Conservation (phyloP, 2,888 invertebrate genomes). For the Gonocerus acuteangulatus region DNA sequence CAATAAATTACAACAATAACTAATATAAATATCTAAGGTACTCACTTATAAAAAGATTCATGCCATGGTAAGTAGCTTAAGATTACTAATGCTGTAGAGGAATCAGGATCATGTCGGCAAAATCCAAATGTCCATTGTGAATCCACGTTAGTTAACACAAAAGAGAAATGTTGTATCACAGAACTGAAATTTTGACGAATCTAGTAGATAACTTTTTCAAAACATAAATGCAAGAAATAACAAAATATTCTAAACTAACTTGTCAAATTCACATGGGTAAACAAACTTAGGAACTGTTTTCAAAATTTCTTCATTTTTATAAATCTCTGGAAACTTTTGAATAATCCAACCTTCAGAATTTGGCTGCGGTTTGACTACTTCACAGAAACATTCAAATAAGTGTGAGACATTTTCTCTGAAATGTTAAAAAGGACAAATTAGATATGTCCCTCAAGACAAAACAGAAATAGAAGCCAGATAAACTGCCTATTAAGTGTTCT, state of each 20-base stretch:
- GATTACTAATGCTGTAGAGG: constrained; percentile 74
- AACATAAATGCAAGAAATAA: neutral
- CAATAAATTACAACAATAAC: too few species aligned
- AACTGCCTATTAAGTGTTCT: neutral
- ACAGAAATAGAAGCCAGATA: neutral
- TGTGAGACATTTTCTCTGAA: constrained; percentile 69
- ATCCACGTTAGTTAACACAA: constrained; percentile 89
- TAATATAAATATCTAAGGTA: too few species aligned
- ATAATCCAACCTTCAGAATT: constrained; percentile 62
- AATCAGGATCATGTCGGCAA: constrained; percentile 88
- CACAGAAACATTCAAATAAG: constrained; percentile 75
- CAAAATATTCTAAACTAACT: constrained; percentile 50
- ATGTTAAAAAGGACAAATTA: constrained; percentile 32
- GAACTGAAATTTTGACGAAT: constrained; percentile 52
- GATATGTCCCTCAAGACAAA: neutral
- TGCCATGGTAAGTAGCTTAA: constrained; percentile 93
- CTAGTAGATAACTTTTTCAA: neutral
- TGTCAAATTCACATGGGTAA: constrained; percentile 73
- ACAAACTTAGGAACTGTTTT: constrained; percentile 85
- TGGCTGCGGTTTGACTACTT: constrained; percentile 59
- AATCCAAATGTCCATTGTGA: constrained; percentile 97
- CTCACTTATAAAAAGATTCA: constrained; percentile 86
- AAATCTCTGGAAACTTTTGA: constrained; percentile 76
- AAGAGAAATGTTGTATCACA: constrained; percentile 89
- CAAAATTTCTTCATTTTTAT: constrained; percentile 74